Evolutionary conservation across 2,113 vertebrate species (phyloP).

Genomic region (Dryoscopus gambensis): DNA sequence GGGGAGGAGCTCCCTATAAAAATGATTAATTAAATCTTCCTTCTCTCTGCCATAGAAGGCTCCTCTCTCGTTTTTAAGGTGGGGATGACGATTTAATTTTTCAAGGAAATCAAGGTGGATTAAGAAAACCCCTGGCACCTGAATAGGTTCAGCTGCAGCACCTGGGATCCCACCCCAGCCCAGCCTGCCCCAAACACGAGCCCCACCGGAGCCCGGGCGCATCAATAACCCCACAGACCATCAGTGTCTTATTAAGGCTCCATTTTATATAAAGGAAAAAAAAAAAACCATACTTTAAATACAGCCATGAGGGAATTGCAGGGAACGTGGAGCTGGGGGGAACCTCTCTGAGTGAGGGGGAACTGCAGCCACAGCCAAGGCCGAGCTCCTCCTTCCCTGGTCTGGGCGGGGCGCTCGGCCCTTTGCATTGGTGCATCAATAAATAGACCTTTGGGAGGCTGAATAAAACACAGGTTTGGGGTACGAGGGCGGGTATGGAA

Average conservation of each 20-base stretch:
- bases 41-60: not conserved
- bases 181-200: rapidly evolving
- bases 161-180: not conserved
- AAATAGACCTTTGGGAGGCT: not conserved
- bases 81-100: not conserved
- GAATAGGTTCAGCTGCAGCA: not conserved
- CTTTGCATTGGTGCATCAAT: not conserved
- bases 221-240: not conserved
- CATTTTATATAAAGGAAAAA: slow-evolving; percentile 56
- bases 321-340: not conserved
- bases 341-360: not conserved
- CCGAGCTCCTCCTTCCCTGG: not conserved
- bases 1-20: not conserved
- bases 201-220: rapidly evolving
- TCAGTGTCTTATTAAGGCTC: slow-evolving; percentile 15
- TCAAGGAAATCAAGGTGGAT: not conserved
- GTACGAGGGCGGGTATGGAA: not conserved
- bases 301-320: not conserved
- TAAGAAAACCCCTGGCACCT: not conserved
- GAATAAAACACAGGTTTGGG: not conserved
- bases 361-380: not conserved
- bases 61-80: not conserved
- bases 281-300: not conserved
- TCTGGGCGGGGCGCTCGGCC: not conserved
- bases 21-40: not conserved